Evolutionary conservation across 2,113 vertebrate genomes (phyloP).

Genomic region (Abramis brama): DNA sequence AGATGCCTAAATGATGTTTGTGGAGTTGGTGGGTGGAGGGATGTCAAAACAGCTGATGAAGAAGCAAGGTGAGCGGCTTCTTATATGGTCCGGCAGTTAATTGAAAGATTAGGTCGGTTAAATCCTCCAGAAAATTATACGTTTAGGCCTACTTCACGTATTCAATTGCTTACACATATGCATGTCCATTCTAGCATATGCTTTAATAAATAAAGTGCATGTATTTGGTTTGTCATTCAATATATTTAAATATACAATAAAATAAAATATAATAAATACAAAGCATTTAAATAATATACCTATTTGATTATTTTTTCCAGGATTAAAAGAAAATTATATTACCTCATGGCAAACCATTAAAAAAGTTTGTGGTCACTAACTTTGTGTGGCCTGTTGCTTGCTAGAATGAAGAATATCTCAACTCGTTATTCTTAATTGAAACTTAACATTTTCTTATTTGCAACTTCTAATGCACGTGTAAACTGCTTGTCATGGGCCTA

Average conservation of each 20-base stretch:
- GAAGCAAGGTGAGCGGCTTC: too few relatives aligned
- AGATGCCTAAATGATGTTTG: too few relatives aligned
- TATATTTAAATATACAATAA: background rate
- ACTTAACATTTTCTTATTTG: background rate
- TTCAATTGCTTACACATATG: background rate
- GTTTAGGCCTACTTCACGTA: too few relatives aligned
- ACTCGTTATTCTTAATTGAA: background rate
- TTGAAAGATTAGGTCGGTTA: too few relatives aligned
- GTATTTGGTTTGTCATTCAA: background rate
- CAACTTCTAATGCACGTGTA: conserved; percentile 21
- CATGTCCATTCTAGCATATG: background rate
- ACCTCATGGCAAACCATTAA: background rate
- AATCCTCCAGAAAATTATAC: too few relatives aligned
- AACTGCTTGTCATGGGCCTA: background rate
- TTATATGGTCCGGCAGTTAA: too few relatives aligned
- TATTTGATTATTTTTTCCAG: background rate
- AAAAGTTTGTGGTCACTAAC: background rate
- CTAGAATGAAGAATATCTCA: background rate
- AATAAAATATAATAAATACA: background rate
- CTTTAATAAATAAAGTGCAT: conserved; percentile 17
- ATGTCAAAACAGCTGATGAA: too few relatives aligned
- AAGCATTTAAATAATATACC: background rate
- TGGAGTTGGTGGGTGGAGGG: too few relatives aligned
- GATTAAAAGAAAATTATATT: background rate
- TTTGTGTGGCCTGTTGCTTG: background rate